Base-by-base conservation (phyloP, 2,113 vertebrate genomes). In the Bubalus kerabau region DNA sequence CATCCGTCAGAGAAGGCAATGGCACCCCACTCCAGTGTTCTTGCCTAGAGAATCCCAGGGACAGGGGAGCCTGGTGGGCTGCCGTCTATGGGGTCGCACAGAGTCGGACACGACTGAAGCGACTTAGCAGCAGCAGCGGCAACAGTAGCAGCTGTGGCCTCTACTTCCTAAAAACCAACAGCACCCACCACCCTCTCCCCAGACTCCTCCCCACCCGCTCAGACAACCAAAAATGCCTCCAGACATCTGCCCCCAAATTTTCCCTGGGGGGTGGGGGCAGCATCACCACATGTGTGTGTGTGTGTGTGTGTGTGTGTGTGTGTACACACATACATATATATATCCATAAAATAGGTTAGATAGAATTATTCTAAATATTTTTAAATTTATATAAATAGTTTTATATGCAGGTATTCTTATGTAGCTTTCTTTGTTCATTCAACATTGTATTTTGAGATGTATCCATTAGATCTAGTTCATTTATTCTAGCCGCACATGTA, bases 361-460 rank as follows among this genome's bases (percentile, higher is more conserved):
- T 26, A 36, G 28, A 87, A 43, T 32, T 78, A 3, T 88, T 93
- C 83, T 60, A 54, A 81, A 26, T 64, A 30, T 80, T 71, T 94
- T 36, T 0, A 24, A 40, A 48, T 50, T 54, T 84, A 62, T 40
- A 3, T 86, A 76, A 86, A 67, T 56, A 52, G 2, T 23, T 30
- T 81, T 86, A 17, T n/a, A 30, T 28, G 40, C 85, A 32, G 24
- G n/a, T 62, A 71, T 91, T 95, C 57, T 93, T 59, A 2, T 26
- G 54, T 5, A 74, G 26, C 80, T 64, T 94, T 78, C 40, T 91
- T 82, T 87, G 26, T 62, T 74, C 59, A 52, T 74, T 57, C 40
- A 76, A 14, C 50, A 11, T 86, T 43, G 30, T n/a, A 43, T 54
- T 80, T 82, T 89, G 17, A 92, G 57, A 57, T 30, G 67, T 91